Percentiles rank a stretch among this genome's conserved stretches.
Conservation (phyloP, 2,113 vertebrate genomes). For the Eublepharis macularius region DNA sequence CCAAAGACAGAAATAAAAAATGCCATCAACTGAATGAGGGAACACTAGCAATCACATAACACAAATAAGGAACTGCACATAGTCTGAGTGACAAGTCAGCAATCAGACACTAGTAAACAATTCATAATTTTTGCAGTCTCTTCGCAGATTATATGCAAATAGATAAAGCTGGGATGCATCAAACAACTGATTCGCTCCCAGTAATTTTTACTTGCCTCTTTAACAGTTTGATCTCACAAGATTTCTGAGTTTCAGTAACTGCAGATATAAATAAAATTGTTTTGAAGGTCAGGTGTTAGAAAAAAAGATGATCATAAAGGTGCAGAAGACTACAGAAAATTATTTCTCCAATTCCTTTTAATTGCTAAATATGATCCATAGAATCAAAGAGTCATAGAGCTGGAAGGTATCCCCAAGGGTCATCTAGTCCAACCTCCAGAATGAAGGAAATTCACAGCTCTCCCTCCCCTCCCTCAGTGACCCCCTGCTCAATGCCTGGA, state of each 20-base stretch:
- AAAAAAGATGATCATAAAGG: neutral
- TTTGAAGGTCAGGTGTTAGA: neutral
- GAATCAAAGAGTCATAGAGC: too few species aligned
- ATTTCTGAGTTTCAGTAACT: neutral
- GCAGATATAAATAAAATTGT: neutral
- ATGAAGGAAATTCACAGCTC: too few species aligned
- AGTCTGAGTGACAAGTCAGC: neutral
- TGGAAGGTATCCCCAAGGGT: too few species aligned
- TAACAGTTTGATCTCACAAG: neutral
- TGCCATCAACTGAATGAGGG: neutral
- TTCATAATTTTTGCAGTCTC: neutral
- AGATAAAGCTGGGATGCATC: neutral
- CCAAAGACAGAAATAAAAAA: neutral
- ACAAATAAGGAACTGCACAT: neutral
- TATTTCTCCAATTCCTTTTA: neutral
- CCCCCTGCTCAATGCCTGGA: too few species aligned
- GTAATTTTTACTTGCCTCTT: neutral
- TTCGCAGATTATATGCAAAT: conserved; percentile 4
- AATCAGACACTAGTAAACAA: conserved; percentile 11
- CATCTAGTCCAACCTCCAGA: too few species aligned
- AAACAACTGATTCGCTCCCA: neutral
- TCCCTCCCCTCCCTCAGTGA: too few species aligned
- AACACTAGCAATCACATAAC: neutral
- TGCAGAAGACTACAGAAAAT: neutral
- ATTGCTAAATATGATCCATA: too few species aligned